These are phyloP conservation scores for Actenoides lindsayi DNA, from an alignment of 2,113 vertebrate genomes.

Conservation along the genomic window DNA sequence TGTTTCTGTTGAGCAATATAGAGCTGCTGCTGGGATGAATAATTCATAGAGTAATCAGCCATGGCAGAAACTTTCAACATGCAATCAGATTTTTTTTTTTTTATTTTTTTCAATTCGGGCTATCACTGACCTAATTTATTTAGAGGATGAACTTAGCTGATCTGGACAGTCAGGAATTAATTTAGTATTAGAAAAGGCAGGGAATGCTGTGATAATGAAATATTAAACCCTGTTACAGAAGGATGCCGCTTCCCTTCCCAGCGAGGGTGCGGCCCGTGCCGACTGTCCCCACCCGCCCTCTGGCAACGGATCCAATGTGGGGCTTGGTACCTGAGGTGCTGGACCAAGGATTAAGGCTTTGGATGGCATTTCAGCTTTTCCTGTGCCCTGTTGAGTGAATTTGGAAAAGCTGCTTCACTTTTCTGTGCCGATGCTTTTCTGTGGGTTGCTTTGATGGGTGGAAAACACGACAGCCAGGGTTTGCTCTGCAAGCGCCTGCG, in stretches of 20 bases:
- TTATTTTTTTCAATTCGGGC: background rate
- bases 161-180: constrained; percentile 16
- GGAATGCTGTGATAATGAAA: constrained; percentile 8
- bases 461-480: background rate
- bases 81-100: background rate
- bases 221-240: background rate
- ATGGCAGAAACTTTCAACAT: background rate
- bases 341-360: background rate
- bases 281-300: background rate
- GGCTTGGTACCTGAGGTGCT: rapidly evolving
- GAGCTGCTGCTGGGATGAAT: constrained; percentile 3
- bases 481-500: rapidly evolving
- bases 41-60: background rate
- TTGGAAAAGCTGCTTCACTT: background rate
- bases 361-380: rapidly evolving
- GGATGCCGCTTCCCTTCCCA: background rate
- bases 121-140: constrained; percentile 10
- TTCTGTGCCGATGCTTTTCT: background rate
- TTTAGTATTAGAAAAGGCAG: background rate
- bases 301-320: background rate
- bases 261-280: rapidly evolving
- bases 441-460: background rate
- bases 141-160: background rate
- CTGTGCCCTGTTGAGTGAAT: background rate
- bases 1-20: constrained; percentile 5